Percentiles rank a stretch among this genome's conserved stretches.
Evolutionary conservation across 2,888 invertebrate species (phyloP).

Genomic region (Platerodrilus igneus): DNA sequence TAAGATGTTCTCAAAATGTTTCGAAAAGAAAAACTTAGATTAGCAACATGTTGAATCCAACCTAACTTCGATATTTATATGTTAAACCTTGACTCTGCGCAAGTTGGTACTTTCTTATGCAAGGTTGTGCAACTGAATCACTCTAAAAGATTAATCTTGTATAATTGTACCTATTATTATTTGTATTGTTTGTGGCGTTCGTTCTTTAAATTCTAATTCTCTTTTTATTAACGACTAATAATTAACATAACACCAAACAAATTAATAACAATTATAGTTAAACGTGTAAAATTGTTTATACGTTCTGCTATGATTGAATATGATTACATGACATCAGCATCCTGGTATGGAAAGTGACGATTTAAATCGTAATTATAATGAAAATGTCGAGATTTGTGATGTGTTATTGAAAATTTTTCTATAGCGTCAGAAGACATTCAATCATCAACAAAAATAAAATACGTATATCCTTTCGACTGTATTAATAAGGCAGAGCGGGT

Average conservation of each 20-base stretch:
- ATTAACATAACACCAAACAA: slow-evolving; percentile 1
- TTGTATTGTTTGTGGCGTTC: no score
- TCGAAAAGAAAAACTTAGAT: no score
- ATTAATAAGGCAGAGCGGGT: slow-evolving; percentile 12
- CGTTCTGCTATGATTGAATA: slow-evolving; percentile 20
- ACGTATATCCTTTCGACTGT: background rate
- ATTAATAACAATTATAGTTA: slow-evolving; percentile 14
- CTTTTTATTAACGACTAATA: no score
- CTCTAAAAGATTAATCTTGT: no score
- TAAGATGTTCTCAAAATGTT: no score
- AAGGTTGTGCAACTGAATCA: no score
- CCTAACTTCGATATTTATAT: no score
- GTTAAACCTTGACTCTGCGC: no score
- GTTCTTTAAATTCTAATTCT: no score
- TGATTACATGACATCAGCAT: slow-evolving; percentile 28
- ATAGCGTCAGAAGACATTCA: slow-evolving; percentile 1
- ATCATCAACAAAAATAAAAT: slow-evolving; percentile 11
- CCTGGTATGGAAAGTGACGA: slow-evolving; percentile 26
- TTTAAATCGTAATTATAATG: slow-evolving; percentile 23
- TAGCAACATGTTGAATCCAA: no score
- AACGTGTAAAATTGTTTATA: slow-evolving; percentile 18
- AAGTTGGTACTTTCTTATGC: no score
- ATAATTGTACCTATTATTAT: no score
- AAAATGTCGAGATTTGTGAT: slow-evolving; percentile 10
- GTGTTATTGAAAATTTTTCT: slow-evolving; percentile 10